A percentile compares a stretch with the other conserved stretches of the same genome.
These are phyloP conservation scores for Propithecus deckenii DNA, from an alignment of 2,797 vertebrate genomes.

Conservation along the genomic window DNA sequence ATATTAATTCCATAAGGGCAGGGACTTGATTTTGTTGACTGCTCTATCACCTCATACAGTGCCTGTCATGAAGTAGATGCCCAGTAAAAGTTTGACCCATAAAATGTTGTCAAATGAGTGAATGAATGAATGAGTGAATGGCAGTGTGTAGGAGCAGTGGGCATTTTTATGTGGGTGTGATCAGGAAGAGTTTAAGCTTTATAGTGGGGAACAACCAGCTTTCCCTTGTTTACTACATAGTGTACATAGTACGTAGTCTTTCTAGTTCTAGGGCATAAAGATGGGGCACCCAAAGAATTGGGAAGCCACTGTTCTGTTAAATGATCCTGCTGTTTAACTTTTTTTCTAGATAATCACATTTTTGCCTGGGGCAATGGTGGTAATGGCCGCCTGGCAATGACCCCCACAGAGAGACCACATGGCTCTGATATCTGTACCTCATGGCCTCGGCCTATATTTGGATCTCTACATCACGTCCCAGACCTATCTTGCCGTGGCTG, in stretches of 20 bases:
- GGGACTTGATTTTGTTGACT: not conserved
- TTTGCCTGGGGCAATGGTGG: slow-evolving; percentile 99
- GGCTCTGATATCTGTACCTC: slow-evolving; percentile 98
- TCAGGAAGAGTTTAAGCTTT: slow-evolving; percentile 31
- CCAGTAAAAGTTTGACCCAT: not conserved
- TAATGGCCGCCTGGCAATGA: slow-evolving; percentile 98
- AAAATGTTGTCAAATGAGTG: not conserved
- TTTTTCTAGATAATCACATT: slow-evolving; percentile 95
- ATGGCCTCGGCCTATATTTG: slow-evolving; percentile 97
- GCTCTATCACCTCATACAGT: not conserved
- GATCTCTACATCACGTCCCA: slow-evolving; percentile 96
- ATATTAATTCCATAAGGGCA: not conserved
- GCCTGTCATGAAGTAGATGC: not conserved
- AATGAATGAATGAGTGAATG: not conserved
- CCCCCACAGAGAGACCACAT: slow-evolving; percentile 92
- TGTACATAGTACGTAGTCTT: not conserved
- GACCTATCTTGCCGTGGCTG: slow-evolving; percentile 97
- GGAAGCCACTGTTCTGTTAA: slow-evolving; percentile 17
- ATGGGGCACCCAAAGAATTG: not conserved
- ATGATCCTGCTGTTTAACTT: slow-evolving; percentile 33
- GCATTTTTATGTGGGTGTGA: not conserved
- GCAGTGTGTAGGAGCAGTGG: not conserved
- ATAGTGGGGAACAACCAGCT: not conserved
- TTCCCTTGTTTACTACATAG: not conserved
- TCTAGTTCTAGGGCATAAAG: not conserved